These are phyloP conservation scores for Cabera pusaria DNA, from an alignment of 2,888 invertebrate species.

Conservation along the genomic window DNA sequence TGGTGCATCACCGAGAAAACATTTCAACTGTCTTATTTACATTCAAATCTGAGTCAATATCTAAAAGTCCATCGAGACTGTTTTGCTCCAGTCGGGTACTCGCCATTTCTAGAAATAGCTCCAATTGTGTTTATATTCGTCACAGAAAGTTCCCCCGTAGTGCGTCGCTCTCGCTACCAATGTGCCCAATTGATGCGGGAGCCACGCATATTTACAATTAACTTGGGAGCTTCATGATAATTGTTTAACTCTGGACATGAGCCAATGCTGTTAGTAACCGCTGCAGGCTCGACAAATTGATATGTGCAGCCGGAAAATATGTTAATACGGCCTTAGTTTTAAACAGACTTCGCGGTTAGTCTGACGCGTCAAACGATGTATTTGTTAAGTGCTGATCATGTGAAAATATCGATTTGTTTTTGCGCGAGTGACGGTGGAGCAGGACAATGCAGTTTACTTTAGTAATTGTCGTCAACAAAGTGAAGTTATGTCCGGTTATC, in stretches of 20 bases:
- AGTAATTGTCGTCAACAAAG: slow-evolving; percentile 77
- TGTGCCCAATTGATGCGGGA: slow-evolving; percentile 80
- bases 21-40: slow-evolving; percentile 16
- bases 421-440: slow-evolving; percentile 52
- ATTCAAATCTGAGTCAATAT: slow-evolving; percentile 18
- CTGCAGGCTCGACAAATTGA: slow-evolving; percentile 58
- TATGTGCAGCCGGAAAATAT: slow-evolving; percentile 58
- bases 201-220: slow-evolving; percentile 73
- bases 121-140: slow-evolving; percentile 74
- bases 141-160: slow-evolving; percentile 74
- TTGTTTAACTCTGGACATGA: slow-evolving; percentile 58
- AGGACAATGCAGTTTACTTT: slow-evolving; percentile 77
- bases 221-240: slow-evolving; percentile 69
- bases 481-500: slow-evolving; percentile 68
- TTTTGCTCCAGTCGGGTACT: slow-evolving; percentile 27
- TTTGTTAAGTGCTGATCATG: slow-evolving; percentile 60
- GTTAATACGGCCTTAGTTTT: slow-evolving; percentile 74
- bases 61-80: slow-evolving; percentile 25
- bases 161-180: slow-evolving; percentile 64
- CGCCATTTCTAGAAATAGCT: slow-evolving; percentile 72
- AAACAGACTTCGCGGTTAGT: slow-evolving; percentile 60
- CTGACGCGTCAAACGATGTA: slow-evolving; percentile 71
- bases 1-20: slow-evolving; percentile 12
- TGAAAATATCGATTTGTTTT: slow-evolving; percentile 58
- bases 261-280: slow-evolving; percentile 65